Evolutionary conservation across 2,888 invertebrate genomes (phyloP).

Genomic region (Iselma pallidipennis): DNA sequence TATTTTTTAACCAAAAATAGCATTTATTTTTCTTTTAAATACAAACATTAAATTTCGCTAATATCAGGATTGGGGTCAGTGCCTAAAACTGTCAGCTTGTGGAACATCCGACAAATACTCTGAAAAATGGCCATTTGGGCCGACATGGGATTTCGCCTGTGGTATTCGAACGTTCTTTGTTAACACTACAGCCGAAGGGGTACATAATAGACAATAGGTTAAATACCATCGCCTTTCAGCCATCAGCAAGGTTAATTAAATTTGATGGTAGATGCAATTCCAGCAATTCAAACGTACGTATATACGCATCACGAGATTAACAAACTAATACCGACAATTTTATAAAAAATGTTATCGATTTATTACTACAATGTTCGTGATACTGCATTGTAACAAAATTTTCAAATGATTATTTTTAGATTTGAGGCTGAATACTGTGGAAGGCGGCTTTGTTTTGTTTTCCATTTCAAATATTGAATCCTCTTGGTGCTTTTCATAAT

Average conservation of each 20-base stretch:
- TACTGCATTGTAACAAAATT: neutral
- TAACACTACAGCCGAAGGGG: neutral
- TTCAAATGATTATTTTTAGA: neutral
- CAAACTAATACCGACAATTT: neutral
- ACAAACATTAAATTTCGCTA: neutral
- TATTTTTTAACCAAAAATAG: too few species aligned
- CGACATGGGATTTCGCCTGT: neutral
- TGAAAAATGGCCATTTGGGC: neutral
- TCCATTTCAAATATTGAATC: neutral
- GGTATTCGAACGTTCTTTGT: neutral
- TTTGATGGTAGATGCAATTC: neutral
- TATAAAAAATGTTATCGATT: neutral
- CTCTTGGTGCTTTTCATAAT: neutral
- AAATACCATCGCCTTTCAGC: neutral
- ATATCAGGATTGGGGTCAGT: neutral
- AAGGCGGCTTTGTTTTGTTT: neutral
- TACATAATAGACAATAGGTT: neutral
- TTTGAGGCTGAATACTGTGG: too few species aligned
- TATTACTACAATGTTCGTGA: neutral
- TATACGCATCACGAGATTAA: too few species aligned
- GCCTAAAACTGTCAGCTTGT: neutral
- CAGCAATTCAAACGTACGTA: neutral
- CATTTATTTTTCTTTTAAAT: neutral
- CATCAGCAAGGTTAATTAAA: conserved; percentile 1
- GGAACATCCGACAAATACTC: neutral